Percentiles rank a stretch among this genome's conserved stretches.
phyloP scores from a whole-genome alignment of 2,888 invertebrate genomes.

The Acrobasis repandana region DNA sequence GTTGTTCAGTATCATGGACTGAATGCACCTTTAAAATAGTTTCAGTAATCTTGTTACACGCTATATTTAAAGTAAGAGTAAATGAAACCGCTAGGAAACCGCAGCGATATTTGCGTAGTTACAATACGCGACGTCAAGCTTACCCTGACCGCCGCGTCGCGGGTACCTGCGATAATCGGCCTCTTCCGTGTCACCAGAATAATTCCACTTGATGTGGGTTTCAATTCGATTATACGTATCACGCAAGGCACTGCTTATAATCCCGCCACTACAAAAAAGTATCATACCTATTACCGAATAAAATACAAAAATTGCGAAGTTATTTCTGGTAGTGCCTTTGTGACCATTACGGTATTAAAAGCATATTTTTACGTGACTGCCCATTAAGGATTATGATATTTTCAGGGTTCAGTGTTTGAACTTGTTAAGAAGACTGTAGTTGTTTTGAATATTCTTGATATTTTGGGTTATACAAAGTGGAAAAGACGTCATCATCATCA shows the following conservation, averaged over 20 bases:
- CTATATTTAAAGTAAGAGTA: too few species aligned
- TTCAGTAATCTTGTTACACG: too few species aligned
- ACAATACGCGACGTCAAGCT: background rate
- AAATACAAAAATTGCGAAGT: slow-evolving; percentile 23
- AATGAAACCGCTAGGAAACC: background rate
- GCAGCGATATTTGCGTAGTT: background rate
- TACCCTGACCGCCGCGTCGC: slow-evolving; percentile 29
- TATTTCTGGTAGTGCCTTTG: slow-evolving; percentile 19
- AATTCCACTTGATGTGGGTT: slow-evolving; percentile 60
- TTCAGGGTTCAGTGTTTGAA: background rate
- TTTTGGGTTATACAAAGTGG: too few species aligned
- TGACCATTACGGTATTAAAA: slow-evolving; percentile 6
- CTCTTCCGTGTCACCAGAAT: slow-evolving; percentile 58
- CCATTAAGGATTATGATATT: background rate
- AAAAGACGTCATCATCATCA: too few species aligned
- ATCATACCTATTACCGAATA: slow-evolving; percentile 19
- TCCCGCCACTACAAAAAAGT: slow-evolving; percentile 29
- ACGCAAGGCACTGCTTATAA: slow-evolving; percentile 49
- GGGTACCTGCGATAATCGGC: slow-evolving; percentile 47
- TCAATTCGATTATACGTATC: slow-evolving; percentile 65
- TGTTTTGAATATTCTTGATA: too few species aligned
- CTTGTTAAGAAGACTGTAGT: too few species aligned
- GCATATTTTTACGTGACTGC: slow-evolving; percentile 6
- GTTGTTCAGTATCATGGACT: too few species aligned
- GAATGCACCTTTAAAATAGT: too few species aligned